These are phyloP conservation scores for Tetrao urogallus DNA, from an alignment of 2,113 vertebrate species.

Conservation along the genomic window DNA sequence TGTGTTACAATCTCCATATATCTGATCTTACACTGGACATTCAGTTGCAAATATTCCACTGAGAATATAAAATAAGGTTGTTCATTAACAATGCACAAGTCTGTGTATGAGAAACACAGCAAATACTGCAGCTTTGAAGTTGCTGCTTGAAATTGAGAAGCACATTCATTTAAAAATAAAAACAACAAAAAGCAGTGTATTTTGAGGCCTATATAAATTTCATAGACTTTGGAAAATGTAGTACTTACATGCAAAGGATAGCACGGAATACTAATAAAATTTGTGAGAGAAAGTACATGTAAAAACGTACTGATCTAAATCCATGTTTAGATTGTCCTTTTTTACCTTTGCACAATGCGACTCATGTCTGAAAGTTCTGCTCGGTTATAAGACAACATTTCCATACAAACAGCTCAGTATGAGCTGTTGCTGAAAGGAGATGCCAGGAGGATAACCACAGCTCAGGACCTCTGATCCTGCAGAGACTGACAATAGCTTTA, in stretches of 20 bases:
- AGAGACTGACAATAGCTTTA: too few species aligned
- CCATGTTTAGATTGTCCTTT: background rate
- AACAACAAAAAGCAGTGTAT: background rate
- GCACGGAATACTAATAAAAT: background rate
- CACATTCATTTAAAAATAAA: background rate
- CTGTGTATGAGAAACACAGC: background rate
- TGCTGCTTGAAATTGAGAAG: background rate
- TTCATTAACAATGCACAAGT: background rate
- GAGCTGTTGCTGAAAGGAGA: background rate
- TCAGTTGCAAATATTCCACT: background rate
- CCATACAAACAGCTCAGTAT: background rate
- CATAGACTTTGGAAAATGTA: background rate
- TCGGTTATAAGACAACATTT: background rate
- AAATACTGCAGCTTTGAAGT: background rate
- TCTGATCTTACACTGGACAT: background rate
- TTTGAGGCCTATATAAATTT: background rate
- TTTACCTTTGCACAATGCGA: background rate
- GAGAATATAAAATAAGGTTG: background rate
- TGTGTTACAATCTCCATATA: background rate
- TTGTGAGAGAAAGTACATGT: background rate
- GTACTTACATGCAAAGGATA: background rate
- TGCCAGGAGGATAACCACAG: accelerated
- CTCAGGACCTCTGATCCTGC: background rate
- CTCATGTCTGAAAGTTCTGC: background rate
- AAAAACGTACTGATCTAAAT: background rate